Evolutionary conservation across 1,140 invertebrate genomes (phyloP), one percentile per base, ranked within the genome.

Genomic region (Cydia fagiglandana): DNA sequence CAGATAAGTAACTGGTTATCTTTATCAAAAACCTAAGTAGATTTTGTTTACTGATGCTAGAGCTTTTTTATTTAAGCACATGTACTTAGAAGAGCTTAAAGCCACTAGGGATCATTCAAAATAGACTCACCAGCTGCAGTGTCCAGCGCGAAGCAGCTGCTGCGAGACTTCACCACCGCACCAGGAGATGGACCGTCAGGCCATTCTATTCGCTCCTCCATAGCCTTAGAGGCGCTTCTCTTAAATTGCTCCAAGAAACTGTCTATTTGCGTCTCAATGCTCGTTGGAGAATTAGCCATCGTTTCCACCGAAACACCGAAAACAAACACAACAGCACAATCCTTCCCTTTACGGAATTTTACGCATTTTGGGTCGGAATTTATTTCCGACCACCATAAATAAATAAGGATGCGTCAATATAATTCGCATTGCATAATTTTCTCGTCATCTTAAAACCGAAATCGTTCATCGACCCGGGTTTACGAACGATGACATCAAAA

Each of bases 191-290:
- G 85, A 75, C 86, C 90, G 79, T 91, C 89, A 66, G 88, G 88
- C 93, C 92, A 93, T 70, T 93, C 92, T 83, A 91, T 92, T 38
- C 88, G 81, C 74, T 96, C 95, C 81, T 96, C 95, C 95, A 96
- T 96, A 64, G 95, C 95, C 82, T 94, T 95, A 47, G 95, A 96
- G 82, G 95, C 95, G 93, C 95, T 96, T 76, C 95, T 94, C 86
- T 96, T 96, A 86, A 96, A 96, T 84, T 96, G 96, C 93, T 96
- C 96, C 86, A 96, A 93, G 91, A 97, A 96, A 93, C 95, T 95
- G 94, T 97, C 96, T 91, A 97, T 96, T 92, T 96, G 96, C 79
- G 94, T 96, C 92, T 96, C 96, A 87, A 96, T 96, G 77, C 94
- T 95, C 77, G 94, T 95, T 80, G 95, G 95, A 80, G 95, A 95